Conservation (phyloP, 2,888 invertebrate genomes). For the Caenorhabditis sp. region DNA sequence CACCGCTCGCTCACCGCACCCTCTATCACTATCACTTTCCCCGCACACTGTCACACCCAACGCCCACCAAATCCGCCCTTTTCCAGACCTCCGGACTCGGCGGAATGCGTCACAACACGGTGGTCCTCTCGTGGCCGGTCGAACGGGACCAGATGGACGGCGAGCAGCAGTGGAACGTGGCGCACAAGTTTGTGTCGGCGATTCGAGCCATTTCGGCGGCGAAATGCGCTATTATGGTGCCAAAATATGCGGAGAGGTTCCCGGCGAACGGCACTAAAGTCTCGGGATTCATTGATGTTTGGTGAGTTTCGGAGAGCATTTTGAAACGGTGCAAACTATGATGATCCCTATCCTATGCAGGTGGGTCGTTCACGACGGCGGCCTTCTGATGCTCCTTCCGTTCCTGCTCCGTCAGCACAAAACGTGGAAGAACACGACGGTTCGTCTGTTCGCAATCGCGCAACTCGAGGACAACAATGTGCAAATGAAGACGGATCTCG, state of each 20-base stretch:
- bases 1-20: no score
- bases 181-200: conserved; percentile 79
- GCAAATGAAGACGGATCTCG: conserved; percentile 96
- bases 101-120: conserved; percentile 97
- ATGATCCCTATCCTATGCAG: no score
- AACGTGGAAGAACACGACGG: conserved; percentile 92
- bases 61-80: conserved; percentile 2
- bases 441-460: conserved; percentile 98
- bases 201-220: conserved; percentile 90
- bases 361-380: conserved; percentile 91
- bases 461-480: conserved; percentile 83
- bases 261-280: conserved; percentile 90
- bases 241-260: conserved; percentile 97
- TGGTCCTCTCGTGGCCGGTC: conserved; percentile 97
- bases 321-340: background rate
- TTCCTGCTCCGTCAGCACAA: conserved; percentile 82
- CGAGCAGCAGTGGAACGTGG: conserved; percentile 67
- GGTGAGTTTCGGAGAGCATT: conserved; percentile 86
- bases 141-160: conserved; percentile 90
- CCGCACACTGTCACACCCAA: no score
- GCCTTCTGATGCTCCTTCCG: conserved; percentile 92
- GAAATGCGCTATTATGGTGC: conserved; percentile 94
- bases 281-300: conserved; percentile 90
- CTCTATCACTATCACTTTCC: background rate
- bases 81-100: conserved; percentile 97